Base-by-base conservation (phyloP, 2,113 vertebrate genomes). In the Ictidomys tridecemlineatus region DNA sequence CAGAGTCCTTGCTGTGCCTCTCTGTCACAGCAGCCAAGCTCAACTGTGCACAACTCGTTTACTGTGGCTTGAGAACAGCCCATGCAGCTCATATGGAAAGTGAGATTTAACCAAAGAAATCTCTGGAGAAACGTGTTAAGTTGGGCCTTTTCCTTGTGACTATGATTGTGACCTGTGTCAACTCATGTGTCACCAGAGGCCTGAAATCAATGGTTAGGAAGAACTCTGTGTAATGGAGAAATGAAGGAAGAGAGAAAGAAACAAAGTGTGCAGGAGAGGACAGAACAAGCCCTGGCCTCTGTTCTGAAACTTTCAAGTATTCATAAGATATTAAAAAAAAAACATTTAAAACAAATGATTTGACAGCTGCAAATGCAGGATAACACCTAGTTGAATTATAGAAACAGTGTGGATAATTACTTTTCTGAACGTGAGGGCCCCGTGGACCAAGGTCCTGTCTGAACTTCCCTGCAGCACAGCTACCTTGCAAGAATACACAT, bases 321-420 rank as follows among this genome's bases (percentile, higher is more conserved):
- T 98, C 83, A 28, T 97, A 98, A 98, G 98, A 96, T 96, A 98
- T 95, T 63, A 77, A 45, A 45, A 45, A 45, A 58, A 98, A 97
- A 98, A 95, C 96, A 94, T 98, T 98, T 98, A 97, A 98, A 99
- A 96, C 97, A 98, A 98, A 98, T 97, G 98, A 97, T 98, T 98
- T 98, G 98, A 99, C 98, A 99, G 98, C 98, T 98, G 98, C 98
- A 98, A 98, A 98, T 96, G 98, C 98, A 98, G 98, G 98, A 96
- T 98, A 98, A 98, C 99, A 99, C 98, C 98, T 98, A 98, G 98
- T 65, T 98, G 98, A 98, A 98, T 99, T 98, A 99, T 92, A 98
- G 98, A 98, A 98, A 98, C 98, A 98, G 98, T 98, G 98, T 98
- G 98, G 98, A 98, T 98, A 98, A 99, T 99, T 98, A 98, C 98